These are phyloP conservation scores for Zoanthus solanderi DNA, from an alignment of 92 coral and sea anemone genomes.

Conservation along the genomic window DNA sequence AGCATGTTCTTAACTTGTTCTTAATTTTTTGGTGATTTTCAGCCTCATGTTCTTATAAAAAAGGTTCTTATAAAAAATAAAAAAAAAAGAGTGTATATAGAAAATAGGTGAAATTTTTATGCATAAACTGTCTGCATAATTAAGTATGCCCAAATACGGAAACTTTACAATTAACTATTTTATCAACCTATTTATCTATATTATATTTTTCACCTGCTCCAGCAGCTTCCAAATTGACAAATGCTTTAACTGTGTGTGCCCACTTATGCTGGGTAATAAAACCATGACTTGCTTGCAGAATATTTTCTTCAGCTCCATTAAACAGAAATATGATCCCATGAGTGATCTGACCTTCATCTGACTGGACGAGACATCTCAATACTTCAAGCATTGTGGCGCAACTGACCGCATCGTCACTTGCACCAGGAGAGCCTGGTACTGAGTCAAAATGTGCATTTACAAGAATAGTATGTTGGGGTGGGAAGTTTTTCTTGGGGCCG, in stretches of 20 bases:
- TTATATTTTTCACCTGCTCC: slow-evolving; percentile 83
- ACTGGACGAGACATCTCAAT: slow-evolving; percentile 78
- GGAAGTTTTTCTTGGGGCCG: slow-evolving; percentile 65
- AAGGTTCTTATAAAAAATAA: too few species aligned
- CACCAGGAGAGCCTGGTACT: slow-evolving; percentile 85
- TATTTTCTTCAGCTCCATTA: slow-evolving; percentile 98
- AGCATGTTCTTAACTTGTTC: too few species aligned
- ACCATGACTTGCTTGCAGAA: slow-evolving; percentile 97
- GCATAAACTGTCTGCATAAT: too few species aligned
- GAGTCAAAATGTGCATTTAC: slow-evolving; percentile 96
- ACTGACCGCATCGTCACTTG: slow-evolving; percentile 97
- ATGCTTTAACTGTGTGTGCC: slow-evolving; percentile 82
- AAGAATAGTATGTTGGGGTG: slow-evolving; percentile 80
- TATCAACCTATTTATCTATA: too few species aligned
- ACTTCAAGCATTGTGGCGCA: slow-evolving; percentile 97
- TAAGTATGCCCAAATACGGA: too few species aligned
- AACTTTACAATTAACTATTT: too few species aligned
- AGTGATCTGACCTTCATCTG: slow-evolving; percentile 55
- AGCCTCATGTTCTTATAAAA: too few species aligned
- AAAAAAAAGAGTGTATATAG: too few species aligned
- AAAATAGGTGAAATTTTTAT: too few species aligned
- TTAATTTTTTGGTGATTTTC: too few species aligned
- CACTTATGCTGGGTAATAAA: slow-evolving; percentile 96
- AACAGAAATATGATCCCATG: slow-evolving; percentile 88
- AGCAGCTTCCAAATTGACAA: slow-evolving; percentile 96